Conservation (phyloP, 2,888 invertebrate species). For the Nephrotoma appendiculata region DNA sequence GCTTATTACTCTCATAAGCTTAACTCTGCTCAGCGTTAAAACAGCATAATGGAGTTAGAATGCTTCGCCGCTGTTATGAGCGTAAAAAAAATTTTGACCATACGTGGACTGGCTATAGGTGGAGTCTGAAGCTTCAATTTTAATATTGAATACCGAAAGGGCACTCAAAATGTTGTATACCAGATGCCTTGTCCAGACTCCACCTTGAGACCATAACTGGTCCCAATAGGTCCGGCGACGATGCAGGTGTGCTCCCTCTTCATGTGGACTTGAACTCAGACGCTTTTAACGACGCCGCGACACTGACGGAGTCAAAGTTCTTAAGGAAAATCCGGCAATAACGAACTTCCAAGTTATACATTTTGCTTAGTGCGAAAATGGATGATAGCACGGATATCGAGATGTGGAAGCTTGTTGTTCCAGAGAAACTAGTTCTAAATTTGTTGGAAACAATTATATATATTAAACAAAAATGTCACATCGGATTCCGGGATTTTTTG, state of each 20-base stretch:
- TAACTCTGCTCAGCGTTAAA: not conserved
- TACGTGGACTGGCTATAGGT: not conserved
- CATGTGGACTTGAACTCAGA: not conserved
- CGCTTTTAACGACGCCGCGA: not conserved
- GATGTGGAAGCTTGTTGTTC: not conserved
- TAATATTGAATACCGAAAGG: not conserved
- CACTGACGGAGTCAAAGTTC: not conserved
- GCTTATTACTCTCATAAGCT: not conserved
- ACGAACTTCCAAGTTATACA: not conserved
- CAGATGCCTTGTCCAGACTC: not conserved
- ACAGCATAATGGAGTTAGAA: not conserved
- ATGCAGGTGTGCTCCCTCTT: not conserved
- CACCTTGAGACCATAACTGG: not conserved
- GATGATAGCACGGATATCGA: not conserved
- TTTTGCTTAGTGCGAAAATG: not conserved
- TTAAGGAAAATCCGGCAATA: not conserved
- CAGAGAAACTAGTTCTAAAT: not conserved
- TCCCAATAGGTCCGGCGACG: not conserved
- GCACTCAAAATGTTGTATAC: not conserved
- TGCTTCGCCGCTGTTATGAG: not conserved
- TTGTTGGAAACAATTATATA: not conserved
- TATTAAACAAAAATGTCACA: no score
- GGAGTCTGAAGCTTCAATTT: not conserved
- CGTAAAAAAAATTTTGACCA: not conserved
- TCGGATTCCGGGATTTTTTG: no score